Base-by-base conservation (phyloP, 2,797 vertebrate species). In the Percopsis omiscomaycus region DNA sequence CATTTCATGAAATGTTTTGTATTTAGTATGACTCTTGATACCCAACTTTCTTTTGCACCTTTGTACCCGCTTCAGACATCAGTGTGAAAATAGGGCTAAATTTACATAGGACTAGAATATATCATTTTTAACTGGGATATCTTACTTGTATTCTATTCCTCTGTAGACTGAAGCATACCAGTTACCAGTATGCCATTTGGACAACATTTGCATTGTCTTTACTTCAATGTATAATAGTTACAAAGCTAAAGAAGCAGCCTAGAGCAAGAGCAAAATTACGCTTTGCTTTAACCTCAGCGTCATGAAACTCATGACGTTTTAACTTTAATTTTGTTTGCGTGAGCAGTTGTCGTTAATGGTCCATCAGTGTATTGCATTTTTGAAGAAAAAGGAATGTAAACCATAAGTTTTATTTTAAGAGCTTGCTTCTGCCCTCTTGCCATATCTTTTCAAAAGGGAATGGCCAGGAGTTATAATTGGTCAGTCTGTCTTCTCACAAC, bases 381-480 rank as follows among this genome's bases (percentile, higher is more conserved):
- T 62, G 12, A 93, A 37, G 28, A 48, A 37, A 44, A 93, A 92
- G 93, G 92, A 95, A 95, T 96, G 93, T 94, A 94, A 91, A 91
- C 93, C 81, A 71, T 59, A 68, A 78, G 72, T 72, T 65, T 80
- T 44, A 51, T 78, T 79, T 78, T 28, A 80, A 84, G 68, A 77
- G 69, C 79, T 61, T 74, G 67, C 71, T 83, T 87, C 71, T 83
- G 79, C 74, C 81, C 68, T 62, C 63, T 58, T 64, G 50, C 82
- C 72, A 58, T 58, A 62, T 76, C 68, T 77, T 74, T 73, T 65
- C 59, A 68, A 60, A 89, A 86, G 75, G 75, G 71, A 89, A 86
- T 81, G 85, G 87, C 82, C 86, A 87, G 75, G 81, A 81, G 79
- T 78, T 78, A 51, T 69, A 81, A 79, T 78, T 81, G 82, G 84